These are phyloP conservation scores for Clivina fossor DNA, from an alignment of 2,888 invertebrate genomes.

Conservation along the genomic window DNA sequence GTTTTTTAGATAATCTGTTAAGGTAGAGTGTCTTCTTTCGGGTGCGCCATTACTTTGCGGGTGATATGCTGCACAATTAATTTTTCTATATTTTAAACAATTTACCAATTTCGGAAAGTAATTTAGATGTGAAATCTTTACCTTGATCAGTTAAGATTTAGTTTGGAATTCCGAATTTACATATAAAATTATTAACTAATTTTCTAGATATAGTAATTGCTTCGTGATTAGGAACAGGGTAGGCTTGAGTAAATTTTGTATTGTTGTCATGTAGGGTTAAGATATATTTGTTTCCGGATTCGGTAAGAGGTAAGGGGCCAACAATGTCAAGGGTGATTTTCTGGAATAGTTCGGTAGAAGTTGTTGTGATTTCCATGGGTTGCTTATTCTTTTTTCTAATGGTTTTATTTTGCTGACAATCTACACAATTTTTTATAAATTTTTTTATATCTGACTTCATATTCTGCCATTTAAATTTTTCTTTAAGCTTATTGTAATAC, in stretches of 20 bases:
- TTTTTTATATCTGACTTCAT: slow-evolving; percentile 46
- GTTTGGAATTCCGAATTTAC: slow-evolving; percentile 39
- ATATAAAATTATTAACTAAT: slow-evolving; percentile 40
- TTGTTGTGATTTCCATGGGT: slow-evolving; percentile 38
- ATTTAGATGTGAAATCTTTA: slow-evolving; percentile 38
- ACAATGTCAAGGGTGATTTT: slow-evolving; percentile 40
- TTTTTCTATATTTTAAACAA: slow-evolving; percentile 43
- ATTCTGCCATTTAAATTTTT: slow-evolving; percentile 43
- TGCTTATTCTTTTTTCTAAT: neutral
- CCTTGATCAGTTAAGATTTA: slow-evolving; percentile 38
- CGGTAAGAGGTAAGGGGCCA: slow-evolving; percentile 39
- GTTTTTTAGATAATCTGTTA: slow-evolving; percentile 39
- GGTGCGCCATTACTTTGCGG: slow-evolving; percentile 17
- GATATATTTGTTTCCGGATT: slow-evolving; percentile 36
- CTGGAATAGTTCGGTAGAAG: slow-evolving; percentile 40
- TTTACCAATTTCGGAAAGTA: slow-evolving; percentile 42
- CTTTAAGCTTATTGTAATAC: slow-evolving; percentile 41
- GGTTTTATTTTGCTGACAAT: slow-evolving; percentile 45
- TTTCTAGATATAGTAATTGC: slow-evolving; percentile 42
- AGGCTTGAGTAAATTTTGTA: slow-evolving; percentile 43
- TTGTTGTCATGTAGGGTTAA: slow-evolving; percentile 41
- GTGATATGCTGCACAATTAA: slow-evolving; percentile 13
- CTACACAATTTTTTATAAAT: slow-evolving; percentile 44
- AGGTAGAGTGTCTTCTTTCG: slow-evolving; percentile 11
- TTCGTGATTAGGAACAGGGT: slow-evolving; percentile 39